Evolutionary conservation across 2,113 vertebrate genomes (phyloP).

Genomic region (Brachionichthys hirsutus): DNA sequence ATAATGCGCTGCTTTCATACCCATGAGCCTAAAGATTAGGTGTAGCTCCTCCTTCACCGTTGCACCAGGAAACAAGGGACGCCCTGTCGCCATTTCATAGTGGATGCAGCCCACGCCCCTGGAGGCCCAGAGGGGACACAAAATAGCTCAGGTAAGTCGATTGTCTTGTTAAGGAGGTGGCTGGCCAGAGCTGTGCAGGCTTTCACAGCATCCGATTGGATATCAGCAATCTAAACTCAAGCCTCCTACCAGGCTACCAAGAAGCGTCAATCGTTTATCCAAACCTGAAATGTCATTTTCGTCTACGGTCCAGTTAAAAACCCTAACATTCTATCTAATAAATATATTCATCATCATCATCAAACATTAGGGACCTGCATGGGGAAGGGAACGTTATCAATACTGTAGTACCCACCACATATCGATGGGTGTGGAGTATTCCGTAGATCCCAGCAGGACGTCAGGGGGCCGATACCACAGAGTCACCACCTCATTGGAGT

Average conservation of each 20-base stretch:
- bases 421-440: constrained; percentile 94
- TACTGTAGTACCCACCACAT: constrained; percentile 86
- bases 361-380: too few species aligned
- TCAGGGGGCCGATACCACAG: constrained; percentile 96
- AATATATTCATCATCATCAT: too few species aligned
- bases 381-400: background rate
- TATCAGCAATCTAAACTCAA: too few species aligned
- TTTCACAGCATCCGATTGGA: background rate
- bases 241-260: too few species aligned
- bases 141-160: background rate
- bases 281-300: background rate
- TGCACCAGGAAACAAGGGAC: constrained; percentile 94
- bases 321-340: too few species aligned
- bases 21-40: constrained; percentile 86
- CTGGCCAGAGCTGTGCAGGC: constrained; percentile 9
- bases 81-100: constrained; percentile 93
- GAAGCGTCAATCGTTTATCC: too few species aligned
- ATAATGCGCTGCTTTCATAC: constrained; percentile 39
- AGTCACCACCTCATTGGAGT: constrained; percentile 97
- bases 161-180: background rate
- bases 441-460: constrained; percentile 91
- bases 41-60: constrained; percentile 95
- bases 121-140: constrained; percentile 4
- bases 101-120: constrained; percentile 96
- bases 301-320: too few species aligned